Base-by-base conservation (phyloP, 2,888 invertebrate species). In the Orthosia cruda region DNA sequence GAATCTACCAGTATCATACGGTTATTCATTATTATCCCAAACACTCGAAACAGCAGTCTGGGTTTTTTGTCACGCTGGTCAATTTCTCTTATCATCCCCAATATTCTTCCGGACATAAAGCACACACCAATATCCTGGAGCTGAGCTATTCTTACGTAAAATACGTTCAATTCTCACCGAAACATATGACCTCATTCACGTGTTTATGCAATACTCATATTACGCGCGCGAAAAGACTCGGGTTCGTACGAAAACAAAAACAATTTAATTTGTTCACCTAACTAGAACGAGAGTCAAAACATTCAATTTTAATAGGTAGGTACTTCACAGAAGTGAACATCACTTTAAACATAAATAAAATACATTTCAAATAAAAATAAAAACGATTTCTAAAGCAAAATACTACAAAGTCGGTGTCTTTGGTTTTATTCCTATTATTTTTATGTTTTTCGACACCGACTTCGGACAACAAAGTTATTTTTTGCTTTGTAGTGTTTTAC, bases 241-340 rank as follows among this genome's bases (percentile, higher is more conserved):
- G 12, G 40, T 54, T 74, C 23, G 40, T 15, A 72, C 72, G 65
- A 77, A 81, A 80, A 81, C 72, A 70, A 76, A 76, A 81, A 81
- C 75, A 74, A 74, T 74, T 80, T 80, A 72, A 78, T 77, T 83
- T 79, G 74, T 72, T 85, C 65, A 83, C 65, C 64, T 71, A 77
- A 79, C 77, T 82, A 66, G 68, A 81, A 81, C 61, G 67, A 71
- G 64, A 75, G 63, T 20, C 73, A 69, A 79, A 84, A 81, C 68
- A 74, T 40, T 71, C 72, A 76, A 79, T 80, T 80, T 86, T 86
- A 75, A 84, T 76, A 66, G 45, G 40, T 50, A 58, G 3, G 64
- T 71, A 68, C 73, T 76, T 75, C 67, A 54, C 47, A 47, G 18
- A 66, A 84, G 77, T 70, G 45, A 32, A 40, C 40, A 40, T 40